Conservation (phyloP, 2,797 vertebrate species). For the Thalassophryne amazonica region DNA sequence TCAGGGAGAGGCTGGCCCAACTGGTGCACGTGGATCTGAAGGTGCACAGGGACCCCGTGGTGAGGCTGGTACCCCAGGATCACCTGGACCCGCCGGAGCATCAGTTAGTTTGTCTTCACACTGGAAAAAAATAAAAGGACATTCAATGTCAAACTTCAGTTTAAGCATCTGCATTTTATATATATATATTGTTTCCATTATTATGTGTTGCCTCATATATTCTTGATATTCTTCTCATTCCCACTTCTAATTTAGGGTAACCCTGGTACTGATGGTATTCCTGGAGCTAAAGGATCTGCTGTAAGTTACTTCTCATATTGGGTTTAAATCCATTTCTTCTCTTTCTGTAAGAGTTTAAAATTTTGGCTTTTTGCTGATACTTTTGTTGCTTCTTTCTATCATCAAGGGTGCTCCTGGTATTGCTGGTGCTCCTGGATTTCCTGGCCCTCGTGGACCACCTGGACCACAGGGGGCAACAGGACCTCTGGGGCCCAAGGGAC, state of each 20-base stretch:
- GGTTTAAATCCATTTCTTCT: background rate
- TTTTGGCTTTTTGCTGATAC: slow-evolving; percentile 14
- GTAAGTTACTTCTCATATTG: slow-evolving; percentile 84
- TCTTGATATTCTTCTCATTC: too few species aligned
- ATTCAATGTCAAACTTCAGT: too few species aligned
- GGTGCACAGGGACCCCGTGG: slow-evolving; percentile 91
- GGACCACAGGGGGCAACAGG: slow-evolving; percentile 96
- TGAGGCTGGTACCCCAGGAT: slow-evolving; percentile 91
- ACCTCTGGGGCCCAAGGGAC: slow-evolving; percentile 93
- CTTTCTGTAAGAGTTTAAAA: background rate
- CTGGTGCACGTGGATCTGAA: slow-evolving; percentile 90
- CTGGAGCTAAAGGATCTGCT: slow-evolving; percentile 93
- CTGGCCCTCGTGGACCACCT: slow-evolving; percentile 93
- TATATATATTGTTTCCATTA: too few species aligned
- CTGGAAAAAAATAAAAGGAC: too few species aligned
- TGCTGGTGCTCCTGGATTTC: slow-evolving; percentile 96
- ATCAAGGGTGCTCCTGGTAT: slow-evolving; percentile 89
- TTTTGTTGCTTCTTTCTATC: background rate
- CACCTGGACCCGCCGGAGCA: slow-evolving; percentile 91
- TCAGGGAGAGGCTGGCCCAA: slow-evolving; percentile 95
- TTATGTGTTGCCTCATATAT: too few species aligned
- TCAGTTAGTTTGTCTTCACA: slow-evolving; percentile 62
- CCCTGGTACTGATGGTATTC: slow-evolving; percentile 93
- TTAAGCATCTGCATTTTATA: too few species aligned
- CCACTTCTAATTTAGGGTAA: slow-evolving; percentile 82